Conservation (phyloP, 2,888 invertebrate species). For the Ornithoptera priamus region DNA sequence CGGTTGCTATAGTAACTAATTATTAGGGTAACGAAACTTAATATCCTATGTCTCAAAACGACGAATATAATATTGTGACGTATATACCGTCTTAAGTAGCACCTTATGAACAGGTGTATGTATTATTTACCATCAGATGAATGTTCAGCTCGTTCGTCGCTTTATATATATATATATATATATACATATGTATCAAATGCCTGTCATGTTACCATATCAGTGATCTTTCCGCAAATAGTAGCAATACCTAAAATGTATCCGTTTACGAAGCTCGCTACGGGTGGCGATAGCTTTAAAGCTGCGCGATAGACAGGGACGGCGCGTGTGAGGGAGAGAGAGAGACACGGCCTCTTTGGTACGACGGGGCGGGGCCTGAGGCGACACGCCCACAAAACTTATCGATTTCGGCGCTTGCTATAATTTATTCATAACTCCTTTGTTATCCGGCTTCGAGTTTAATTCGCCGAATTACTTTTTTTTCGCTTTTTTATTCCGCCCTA, state of each 20-base stretch:
- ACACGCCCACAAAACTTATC: conserved; percentile 63
- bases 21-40: too few species aligned
- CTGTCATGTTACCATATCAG: too few species aligned
- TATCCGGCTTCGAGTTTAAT: conserved; percentile 44
- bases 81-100: too few species aligned
- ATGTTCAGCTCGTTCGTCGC: too few species aligned
- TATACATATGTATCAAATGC: too few species aligned
- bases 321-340: conserved; percentile 35
- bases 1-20: too few species aligned
- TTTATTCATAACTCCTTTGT: conserved; percentile 71
- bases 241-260: not conserved
- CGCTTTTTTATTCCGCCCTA: conserved; percentile 28
- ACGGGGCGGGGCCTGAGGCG: conserved; percentile 42
- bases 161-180: too few species aligned
- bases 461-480: conserved; percentile 30
- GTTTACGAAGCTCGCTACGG: not conserved
- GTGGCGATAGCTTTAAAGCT: not conserved
- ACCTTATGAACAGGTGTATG: too few species aligned
- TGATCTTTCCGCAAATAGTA: too few species aligned
- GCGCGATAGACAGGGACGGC: conserved; percentile 35
- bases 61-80: too few species aligned
- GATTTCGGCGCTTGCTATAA: conserved; percentile 55
- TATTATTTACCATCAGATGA: too few species aligned
- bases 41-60: too few species aligned
- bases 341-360: conserved; percentile 37